Base-by-base conservation (phyloP, 1,140 invertebrate genomes). In the Solenopsis invicta region DNA sequence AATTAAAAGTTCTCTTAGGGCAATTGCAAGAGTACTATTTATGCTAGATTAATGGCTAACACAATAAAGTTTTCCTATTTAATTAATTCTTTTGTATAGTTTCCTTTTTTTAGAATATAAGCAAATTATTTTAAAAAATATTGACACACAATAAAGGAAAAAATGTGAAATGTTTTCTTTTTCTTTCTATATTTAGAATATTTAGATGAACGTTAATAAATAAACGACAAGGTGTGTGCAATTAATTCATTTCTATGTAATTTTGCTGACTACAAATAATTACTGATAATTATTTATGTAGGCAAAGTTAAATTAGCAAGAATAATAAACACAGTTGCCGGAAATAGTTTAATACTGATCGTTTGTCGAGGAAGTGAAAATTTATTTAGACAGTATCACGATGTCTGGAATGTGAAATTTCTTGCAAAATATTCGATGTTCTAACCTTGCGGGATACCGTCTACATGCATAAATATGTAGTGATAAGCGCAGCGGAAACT, bases 401-500 rank as follows among this genome's bases (percentile, higher is more conserved):
- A 29, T 54, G 12, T 84, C 45, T 75, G 54, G 45, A 75, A 50
- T 62, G 18, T 62, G 29, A 50, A 61, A 74, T 84, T 75, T 75
- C 71, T 84, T 50, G 29, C 24, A 61, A 61, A 75, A 82, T 82
- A 82, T 74, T 82, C 80, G 80, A 71, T 41, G 48, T 72, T 59
- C 37, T 21, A 72, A 37, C 52, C 41, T 61, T 54, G 54, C 41
- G 67, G 54, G 80, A 84, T 84, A 74, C 3, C 80, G 69, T 54
- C 77, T 80, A 80, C 80, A 48, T 84, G 69, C 69, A 84, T 84
- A 84, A 84, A 84, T 84, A 61, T 74, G 54, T 84, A 74, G 67
- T 84, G 80, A 84, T 75, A 74, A 84, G 69, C 80, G 41, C 61
- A 37, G 18, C 69, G 69, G 69, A 84, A 84, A 69, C 71, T 84